These are phyloP conservation scores for Lepus americanus DNA, from an alignment of 2,113 vertebrate species.

Conservation along the genomic window DNA sequence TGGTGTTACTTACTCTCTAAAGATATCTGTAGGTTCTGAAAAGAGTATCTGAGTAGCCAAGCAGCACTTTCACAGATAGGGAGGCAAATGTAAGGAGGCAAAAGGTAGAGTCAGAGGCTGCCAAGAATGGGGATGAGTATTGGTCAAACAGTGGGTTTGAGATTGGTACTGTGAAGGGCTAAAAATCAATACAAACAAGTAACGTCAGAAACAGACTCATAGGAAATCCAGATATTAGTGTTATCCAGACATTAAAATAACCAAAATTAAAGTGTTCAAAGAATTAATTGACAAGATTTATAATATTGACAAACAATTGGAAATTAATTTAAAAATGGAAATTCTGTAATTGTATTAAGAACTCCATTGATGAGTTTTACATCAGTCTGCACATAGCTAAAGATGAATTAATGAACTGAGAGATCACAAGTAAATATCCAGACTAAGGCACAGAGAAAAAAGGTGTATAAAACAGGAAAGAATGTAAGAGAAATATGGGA, in stretches of 20 bases:
- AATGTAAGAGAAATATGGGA: slow-evolving; percentile 20
- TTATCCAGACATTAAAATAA: slow-evolving; percentile 26
- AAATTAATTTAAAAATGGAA: slow-evolving; percentile 38
- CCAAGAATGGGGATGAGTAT: background rate
- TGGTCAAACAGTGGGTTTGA: background rate
- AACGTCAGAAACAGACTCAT: background rate
- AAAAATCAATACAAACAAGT: slow-evolving; percentile 39
- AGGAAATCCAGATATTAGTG: slow-evolving; percentile 39
- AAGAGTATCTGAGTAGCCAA: background rate
- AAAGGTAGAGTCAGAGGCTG: background rate
- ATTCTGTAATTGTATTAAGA: slow-evolving; percentile 34
- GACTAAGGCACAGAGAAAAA: slow-evolving; percentile 6
- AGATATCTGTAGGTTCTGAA: background rate
- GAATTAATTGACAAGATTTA: slow-evolving; percentile 16
- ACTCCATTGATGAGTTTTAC: slow-evolving; percentile 18
- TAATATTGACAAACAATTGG: background rate
- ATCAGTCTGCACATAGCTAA: background rate
- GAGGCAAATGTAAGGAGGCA: background rate
- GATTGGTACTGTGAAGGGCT: background rate
- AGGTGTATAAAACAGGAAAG: slow-evolving; percentile 30
- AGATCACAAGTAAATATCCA: slow-evolving; percentile 41
- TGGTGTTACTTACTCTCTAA: background rate
- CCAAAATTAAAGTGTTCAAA: background rate
- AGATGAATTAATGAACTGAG: background rate
- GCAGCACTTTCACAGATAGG: background rate